These are phyloP conservation scores for Volucella zonaria DNA, from an alignment of 2,888 invertebrate genomes.

Conservation along the genomic window DNA sequence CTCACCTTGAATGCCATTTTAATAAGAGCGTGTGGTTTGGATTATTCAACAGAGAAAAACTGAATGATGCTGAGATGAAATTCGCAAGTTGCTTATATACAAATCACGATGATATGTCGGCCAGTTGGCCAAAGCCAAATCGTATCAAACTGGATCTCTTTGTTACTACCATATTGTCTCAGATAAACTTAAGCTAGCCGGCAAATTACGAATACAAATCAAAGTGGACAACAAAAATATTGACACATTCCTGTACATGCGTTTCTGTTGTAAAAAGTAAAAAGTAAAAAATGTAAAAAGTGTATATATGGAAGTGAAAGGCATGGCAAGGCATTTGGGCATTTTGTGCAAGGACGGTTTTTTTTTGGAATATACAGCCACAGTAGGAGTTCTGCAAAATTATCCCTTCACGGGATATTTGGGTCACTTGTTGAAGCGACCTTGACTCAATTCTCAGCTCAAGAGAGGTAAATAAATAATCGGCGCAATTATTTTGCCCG, in stretches of 20 bases:
- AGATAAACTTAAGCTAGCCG: constrained; percentile 36
- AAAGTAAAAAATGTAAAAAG: too few species aligned
- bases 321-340: constrained; percentile 6
- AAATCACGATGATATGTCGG: background rate
- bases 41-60: constrained; percentile 27
- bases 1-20: constrained; percentile 79
- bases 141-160: constrained; percentile 64
- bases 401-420: constrained; percentile 49
- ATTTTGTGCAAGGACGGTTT: constrained; percentile 49
- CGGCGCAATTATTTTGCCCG: constrained; percentile 18
- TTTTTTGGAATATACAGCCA: constrained; percentile 2
- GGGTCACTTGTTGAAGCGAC: constrained; percentile 47
- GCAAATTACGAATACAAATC: constrained; percentile 23
- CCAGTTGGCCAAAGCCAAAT: constrained; percentile 18
- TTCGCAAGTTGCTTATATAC: constrained; percentile 54
- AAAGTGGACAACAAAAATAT: constrained; percentile 50
- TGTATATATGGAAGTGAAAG: constrained; percentile 54
- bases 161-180: constrained; percentile 42
- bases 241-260: constrained; percentile 31
- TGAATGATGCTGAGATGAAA: constrained; percentile 46
- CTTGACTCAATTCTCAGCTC: constrained; percentile 56
- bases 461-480: constrained; percentile 22
- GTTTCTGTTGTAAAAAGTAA: too few species aligned
- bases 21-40: constrained; percentile 49
- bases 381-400: constrained; percentile 33